Percentiles rank a stretch among this genome's conserved stretches.
These are phyloP conservation scores for Scaptomyza polygonia DNA, from an alignment of 2,888 invertebrate genomes.

Conservation along the genomic window DNA sequence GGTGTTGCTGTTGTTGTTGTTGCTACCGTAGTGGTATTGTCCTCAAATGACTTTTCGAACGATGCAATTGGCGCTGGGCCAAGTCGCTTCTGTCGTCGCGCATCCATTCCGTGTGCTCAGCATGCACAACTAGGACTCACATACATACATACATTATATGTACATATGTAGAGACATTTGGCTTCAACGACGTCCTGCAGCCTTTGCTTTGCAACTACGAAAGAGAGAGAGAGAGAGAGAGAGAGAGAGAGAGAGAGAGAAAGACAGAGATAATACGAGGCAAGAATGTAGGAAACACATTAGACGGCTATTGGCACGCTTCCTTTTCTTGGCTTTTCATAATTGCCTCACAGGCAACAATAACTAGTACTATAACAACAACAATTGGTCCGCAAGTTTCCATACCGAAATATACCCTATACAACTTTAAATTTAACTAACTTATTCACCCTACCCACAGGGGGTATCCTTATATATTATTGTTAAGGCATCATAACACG, in stretches of 20 bases:
- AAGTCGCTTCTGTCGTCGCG: conserved; percentile 89
- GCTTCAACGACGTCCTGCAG: conserved; percentile 31
- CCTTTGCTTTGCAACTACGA: conserved; percentile 34
- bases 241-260: neutral
- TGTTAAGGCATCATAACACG: too few species aligned
- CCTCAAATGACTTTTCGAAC: conserved; percentile 88
- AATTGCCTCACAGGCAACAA: conserved; percentile 67
- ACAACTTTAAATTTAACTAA: too few species aligned
- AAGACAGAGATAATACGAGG: neutral
- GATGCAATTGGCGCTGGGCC: conserved; percentile 97
- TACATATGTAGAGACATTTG: conserved; percentile 18
- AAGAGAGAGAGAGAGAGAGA: neutral
- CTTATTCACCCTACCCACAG: too few species aligned
- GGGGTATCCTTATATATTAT: too few species aligned
- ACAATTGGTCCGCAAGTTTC: neutral
- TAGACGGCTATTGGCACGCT: conserved; percentile 69
- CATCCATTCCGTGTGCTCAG: conserved; percentile 74
- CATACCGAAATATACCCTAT: neutral
- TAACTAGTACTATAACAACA: conserved; percentile 31
- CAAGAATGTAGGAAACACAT: conserved; percentile 31
- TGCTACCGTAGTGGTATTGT: conserved; percentile 70
- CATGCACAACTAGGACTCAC: conserved; percentile 42
- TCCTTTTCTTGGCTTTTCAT: conserved; percentile 54
- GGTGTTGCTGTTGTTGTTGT: conserved; percentile 26
- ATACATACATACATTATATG: conserved; percentile 12